Evolutionary conservation across 2,888 invertebrate genomes (phyloP).

Genomic region (Tubulanus polymorphus): DNA sequence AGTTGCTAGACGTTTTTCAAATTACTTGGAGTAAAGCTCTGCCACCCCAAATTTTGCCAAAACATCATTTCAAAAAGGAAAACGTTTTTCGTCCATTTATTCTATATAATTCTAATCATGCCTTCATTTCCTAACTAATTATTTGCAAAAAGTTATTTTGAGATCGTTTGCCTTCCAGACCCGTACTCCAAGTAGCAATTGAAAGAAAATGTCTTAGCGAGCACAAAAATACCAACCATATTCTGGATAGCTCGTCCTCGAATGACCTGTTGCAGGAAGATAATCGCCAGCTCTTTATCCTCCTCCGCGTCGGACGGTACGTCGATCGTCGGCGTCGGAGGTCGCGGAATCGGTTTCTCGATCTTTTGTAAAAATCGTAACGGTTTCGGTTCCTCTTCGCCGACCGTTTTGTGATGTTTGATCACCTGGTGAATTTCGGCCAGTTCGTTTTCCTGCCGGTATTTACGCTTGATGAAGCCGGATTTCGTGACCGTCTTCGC

Average conservation of each 20-base stretch:
- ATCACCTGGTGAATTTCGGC: slow-evolving; percentile 47
- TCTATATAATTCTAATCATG: no score
- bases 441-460: slow-evolving; percentile 46
- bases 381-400: slow-evolving; percentile 40
- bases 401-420: slow-evolving; percentile 33
- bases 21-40: no score
- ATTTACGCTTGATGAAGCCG: slow-evolving; percentile 49
- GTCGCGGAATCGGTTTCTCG: slow-evolving; percentile 53
- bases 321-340: slow-evolving; percentile 51
- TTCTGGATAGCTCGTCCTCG: slow-evolving; percentile 70
- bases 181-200: no score
- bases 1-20: no score
- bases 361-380: slow-evolving; percentile 52
- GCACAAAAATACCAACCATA: slow-evolving; percentile 56
- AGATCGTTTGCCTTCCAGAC: no score
- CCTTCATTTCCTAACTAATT: no score
- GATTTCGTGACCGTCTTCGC: slow-evolving; percentile 45
- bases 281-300: slow-evolving; percentile 58
- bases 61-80: no score
- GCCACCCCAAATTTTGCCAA: no score
- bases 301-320: slow-evolving; percentile 53
- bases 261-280: slow-evolving; percentile 65
- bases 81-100: no score
- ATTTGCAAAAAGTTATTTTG: no score
- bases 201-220: no score